Percentiles rank a stretch among this genome's conserved stretches.
Evolutionary conservation across 2,797 vertebrate genomes (phyloP).

Genomic region (Argyrosomus regius): DNA sequence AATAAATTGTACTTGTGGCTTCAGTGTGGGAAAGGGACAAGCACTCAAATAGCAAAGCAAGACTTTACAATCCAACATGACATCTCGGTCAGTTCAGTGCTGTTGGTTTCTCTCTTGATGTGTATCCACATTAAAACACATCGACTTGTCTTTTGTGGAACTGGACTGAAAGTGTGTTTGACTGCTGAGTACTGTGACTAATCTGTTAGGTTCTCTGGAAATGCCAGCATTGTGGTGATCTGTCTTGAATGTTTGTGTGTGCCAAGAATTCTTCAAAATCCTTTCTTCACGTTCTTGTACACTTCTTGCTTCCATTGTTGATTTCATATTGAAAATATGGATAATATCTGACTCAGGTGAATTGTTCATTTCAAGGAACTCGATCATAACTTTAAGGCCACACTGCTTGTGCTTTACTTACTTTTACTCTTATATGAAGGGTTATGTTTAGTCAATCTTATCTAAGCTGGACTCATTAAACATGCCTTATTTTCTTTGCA

Average conservation of each 20-base stretch:
- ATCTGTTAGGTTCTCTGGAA: slow-evolving; percentile 11
- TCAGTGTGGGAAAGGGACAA: slow-evolving; percentile 1
- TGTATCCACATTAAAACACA: not conserved
- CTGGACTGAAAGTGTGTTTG: not conserved
- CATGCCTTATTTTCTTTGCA: not conserved
- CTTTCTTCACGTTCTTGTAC: not conserved
- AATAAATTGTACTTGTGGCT: not conserved
- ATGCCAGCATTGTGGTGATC: not conserved
- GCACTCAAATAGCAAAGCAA: not conserved
- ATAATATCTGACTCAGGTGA: not conserved
- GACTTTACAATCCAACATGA: not conserved
- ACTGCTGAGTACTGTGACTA: not conserved
- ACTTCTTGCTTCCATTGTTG: too few species aligned
- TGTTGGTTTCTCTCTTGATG: not conserved
- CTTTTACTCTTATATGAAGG: not conserved
- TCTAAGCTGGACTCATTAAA: not conserved
- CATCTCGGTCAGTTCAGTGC: too few species aligned
- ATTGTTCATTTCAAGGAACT: not conserved
- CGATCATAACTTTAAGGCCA: not conserved
- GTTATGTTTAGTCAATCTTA: not conserved
- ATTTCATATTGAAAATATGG: not conserved
- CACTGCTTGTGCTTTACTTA: not conserved
- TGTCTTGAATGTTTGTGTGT: not conserved
- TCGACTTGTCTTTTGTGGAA: not conserved
- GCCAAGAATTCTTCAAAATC: not conserved